Conservation (phyloP, 2,797 vertebrate species). For the Parambassis ranga region DNA sequence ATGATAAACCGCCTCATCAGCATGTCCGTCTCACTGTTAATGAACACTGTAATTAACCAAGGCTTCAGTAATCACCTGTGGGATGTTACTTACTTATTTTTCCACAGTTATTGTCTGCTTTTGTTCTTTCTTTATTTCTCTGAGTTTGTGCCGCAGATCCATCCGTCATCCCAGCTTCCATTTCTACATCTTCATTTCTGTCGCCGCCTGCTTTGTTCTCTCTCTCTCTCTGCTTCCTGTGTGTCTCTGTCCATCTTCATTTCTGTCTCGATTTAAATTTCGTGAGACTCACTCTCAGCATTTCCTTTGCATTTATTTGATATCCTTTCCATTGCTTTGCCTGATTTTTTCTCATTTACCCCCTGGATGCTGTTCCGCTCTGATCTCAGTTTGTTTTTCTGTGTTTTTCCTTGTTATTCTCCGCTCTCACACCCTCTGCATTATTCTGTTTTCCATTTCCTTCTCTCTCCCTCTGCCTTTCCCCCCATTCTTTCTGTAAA, state of each 20-base stretch:
- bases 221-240: not conserved
- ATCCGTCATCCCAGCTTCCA: not conserved
- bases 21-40: conserved; percentile 15
- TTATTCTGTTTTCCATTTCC: not conserved
- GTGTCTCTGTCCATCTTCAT: conserved; percentile 1
- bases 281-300: not conserved
- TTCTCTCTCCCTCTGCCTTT: not conserved
- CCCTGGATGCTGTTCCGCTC: not conserved
- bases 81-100: not conserved
- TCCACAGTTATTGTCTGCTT: not conserved
- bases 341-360: not conserved
- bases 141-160: not conserved
- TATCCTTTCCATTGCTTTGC: not conserved
- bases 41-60: conserved; percentile 19
- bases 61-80: conserved; percentile 4
- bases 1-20: conserved; percentile 12
- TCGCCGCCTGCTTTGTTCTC: not conserved
- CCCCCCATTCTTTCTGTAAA: not conserved
- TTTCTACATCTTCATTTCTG: not conserved
- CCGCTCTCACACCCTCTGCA: not conserved
- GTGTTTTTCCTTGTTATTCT: not conserved
- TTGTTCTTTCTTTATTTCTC: not conserved
- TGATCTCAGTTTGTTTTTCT: not conserved
- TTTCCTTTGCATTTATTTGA: not conserved
- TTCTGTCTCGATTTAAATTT: not conserved